Evolutionary conservation across 1,140 invertebrate genomes (phyloP), one percentile per base, ranked within the genome.

Genomic region (Papilio polyxenes): DNA sequence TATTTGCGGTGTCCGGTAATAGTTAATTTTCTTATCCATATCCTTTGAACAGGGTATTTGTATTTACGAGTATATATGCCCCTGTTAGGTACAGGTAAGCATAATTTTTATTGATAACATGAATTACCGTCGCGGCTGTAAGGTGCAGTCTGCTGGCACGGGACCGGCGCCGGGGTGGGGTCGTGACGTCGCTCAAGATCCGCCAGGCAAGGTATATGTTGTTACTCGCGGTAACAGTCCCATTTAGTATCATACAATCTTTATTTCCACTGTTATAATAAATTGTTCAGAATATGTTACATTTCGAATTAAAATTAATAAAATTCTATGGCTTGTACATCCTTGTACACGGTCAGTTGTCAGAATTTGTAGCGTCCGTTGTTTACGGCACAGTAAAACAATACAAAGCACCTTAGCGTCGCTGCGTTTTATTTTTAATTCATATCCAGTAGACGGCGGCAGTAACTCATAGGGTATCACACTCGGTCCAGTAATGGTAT

Each of bases 401-500:
- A 79, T 79, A 79, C 77, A 78, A 78, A 78, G 76, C 53, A 78
- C 76, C 76, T 79, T 79, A 79, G 51, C 40, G 77, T 79, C 53
- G 53, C 53, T 62, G 23, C 6, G 77, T 79, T 79, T 79, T 79
- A 79, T 79, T 79, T 79, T 79, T 79, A 79, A 79, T 79, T 79
- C 77, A 78, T 78, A 78, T 78, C 77, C 77, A 80, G 78, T 80
- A 65, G 78, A 80, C 31, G 78, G 78, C 59, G 53, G 78, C 59
- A 37, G 78, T 80, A 80, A 80, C 78, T 80, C 78, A 80, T 80
- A 80, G 78, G 37, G 78, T 80, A 80, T 80, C 78, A 80, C 78
- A 80, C 78, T 80, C 78, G 78, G 56, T 80, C 59, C 78, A 80
- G 59, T 80, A 80, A 80, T 80, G 59, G 78, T 69, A 80, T 80